Base-by-base conservation (phyloP, 2,797 vertebrate genomes). In the Spizella passerina region DNA sequence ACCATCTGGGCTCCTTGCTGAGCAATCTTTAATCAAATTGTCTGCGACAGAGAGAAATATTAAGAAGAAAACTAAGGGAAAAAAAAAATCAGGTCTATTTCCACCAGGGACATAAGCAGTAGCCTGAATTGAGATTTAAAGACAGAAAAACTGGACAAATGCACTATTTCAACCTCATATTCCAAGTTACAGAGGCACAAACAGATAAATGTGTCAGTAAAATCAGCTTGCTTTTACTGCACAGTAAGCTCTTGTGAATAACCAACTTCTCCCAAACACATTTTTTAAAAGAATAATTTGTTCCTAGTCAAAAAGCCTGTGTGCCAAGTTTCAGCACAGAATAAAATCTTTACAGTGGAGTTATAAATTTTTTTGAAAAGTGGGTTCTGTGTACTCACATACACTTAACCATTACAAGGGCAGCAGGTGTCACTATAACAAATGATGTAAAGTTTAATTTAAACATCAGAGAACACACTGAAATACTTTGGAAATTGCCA, bases 401-500 rank as follows among this genome's bases (percentile, higher is more conserved):
- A 83, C 69, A 80, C 44, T 89, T 88, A 93, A 90, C 82, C 43
- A 78, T 82, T 94, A 82, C 88, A 87, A 81, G 73, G 95, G 96
- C 79, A 96, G 93, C 96, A 96, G 92, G 94, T 96, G 95, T 89
- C 93, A 93, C 70, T 95, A 72, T 70, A 96, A 95, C 79, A 96
- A 95, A 96, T 92, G 91, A 96, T 92, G 94, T 94, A 96, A 96
- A 96, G 78, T 87, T 88, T 78, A 83, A 89, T 95, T 94, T 96
- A 96, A 95, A 94, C 96, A 96, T 94, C 94, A 96, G 70, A 96
- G 91, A 93, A 92, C 82, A 69, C 60, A 88, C 30, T 86, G 89
- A 95, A 97, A 95, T 95, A 89, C 90, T 94, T 84, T 94, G 85
- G 92, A 96, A 96, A 96, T 71, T 89, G 94, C 93, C 93, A 93